These are phyloP conservation scores for Lepus timidus DNA, from an alignment of 2,113 vertebrate species.

Conservation along the genomic window DNA sequence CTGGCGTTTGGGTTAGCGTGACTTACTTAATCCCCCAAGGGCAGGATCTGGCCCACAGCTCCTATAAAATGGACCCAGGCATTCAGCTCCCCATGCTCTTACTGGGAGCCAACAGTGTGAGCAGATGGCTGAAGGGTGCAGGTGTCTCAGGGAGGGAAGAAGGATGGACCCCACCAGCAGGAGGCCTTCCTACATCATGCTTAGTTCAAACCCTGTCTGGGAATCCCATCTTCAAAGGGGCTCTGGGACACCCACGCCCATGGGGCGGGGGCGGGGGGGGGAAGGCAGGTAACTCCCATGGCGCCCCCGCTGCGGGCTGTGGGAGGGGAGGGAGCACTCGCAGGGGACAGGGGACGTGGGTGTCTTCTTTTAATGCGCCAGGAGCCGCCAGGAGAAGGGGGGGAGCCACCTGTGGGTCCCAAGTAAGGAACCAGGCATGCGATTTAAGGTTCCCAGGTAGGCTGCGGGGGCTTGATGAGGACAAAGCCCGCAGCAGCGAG, in stretches of 20 bases:
- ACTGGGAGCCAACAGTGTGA: not conserved
- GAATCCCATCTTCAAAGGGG: not conserved
- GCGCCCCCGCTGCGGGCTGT: too few relatives aligned
- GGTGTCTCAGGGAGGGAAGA: not conserved
- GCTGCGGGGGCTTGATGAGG: not conserved
- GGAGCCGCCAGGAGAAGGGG: not conserved
- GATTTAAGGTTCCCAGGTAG: not conserved
- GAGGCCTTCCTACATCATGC: not conserved
- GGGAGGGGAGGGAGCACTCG: not conserved
- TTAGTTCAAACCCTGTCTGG: not conserved
- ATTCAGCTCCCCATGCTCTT: not conserved
- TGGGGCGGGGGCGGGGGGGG: not conserved
- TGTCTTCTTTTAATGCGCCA: not conserved
- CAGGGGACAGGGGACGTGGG: not conserved
- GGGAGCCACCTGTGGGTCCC: not conserved
- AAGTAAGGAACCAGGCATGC: not conserved
- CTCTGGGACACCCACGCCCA: not conserved
- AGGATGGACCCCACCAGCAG: not conserved
- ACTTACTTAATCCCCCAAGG: not conserved
- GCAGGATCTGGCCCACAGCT: conserved; percentile 31
- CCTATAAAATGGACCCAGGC: conserved; percentile 33
- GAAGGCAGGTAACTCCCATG: too few relatives aligned
- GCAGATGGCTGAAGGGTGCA: not conserved
- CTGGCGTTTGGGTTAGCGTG: not conserved
- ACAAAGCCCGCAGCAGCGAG: not conserved